Conservation (phyloP, 92 coral and sea anemone genomes). For the Palythoa heliodiscus region DNA sequence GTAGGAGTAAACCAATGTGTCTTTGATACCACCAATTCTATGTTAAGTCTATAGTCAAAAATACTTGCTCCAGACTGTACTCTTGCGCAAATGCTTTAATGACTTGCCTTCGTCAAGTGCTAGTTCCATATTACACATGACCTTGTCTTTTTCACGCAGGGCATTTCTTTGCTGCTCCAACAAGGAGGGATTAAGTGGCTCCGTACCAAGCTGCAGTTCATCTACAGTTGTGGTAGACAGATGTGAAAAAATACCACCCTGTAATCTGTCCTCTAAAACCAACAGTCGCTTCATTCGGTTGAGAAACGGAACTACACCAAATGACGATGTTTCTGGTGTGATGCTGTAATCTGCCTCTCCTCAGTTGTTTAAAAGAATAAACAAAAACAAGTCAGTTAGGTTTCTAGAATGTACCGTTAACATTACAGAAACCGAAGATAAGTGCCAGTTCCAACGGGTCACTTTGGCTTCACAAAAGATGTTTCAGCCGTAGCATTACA, state of each 20-base stretch:
- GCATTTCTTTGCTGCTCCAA: conserved; percentile 58
- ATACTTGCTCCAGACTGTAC: no score
- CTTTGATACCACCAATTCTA: no score
- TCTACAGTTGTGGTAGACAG: conserved; percentile 62
- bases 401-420: no score
- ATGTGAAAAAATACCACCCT: conserved; percentile 38
- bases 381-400: no score
- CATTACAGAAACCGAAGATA: no score
- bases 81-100: background rate
- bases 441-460: no score
- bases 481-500: no score
- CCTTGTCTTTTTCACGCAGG: conserved; percentile 54
- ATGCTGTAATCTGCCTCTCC: background rate
- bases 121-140: conserved; percentile 68
- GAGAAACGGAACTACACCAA: conserved; percentile 63
- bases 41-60: background rate
- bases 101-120: conserved; percentile 72
- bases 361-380: no score
- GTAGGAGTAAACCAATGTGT: no score
- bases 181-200: conserved; percentile 64
- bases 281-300: conserved; percentile 56
- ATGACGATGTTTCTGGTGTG: conserved; percentile 41
- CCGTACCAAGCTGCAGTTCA: conserved; percentile 59
- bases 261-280: conserved; percentile 34
- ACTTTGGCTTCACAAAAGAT: no score